Base-by-base conservation (phyloP, 2,113 vertebrate species). In the Cebidichthys violaceus region DNA sequence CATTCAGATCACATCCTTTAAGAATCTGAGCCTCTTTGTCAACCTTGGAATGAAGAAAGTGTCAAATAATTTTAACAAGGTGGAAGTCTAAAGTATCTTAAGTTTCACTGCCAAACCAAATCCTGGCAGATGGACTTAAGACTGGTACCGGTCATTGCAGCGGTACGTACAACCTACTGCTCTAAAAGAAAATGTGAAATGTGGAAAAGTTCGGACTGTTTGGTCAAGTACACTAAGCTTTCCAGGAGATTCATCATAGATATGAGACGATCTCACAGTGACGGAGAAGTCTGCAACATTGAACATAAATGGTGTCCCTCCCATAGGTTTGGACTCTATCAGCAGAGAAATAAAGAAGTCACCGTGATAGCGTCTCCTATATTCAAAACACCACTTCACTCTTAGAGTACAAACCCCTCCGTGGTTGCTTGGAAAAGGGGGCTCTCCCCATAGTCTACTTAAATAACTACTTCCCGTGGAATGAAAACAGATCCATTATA, bases 401-500 rank as follows among this genome's bases (percentile, higher is more conserved):
- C 83, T 84, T 65, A 74, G 87, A 86, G 83, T 78, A 88, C 82
- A 87, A 82, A 88, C 65, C 75, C 33, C 77, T 88, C 65, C 61
- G 66, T 87, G 84, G 79, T 79, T 89, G 89, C 92, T 94, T 91
- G 68, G 75, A 89, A 61, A 90, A 79, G 60, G 75, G 64, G 80
- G 54, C 82, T 91, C 79, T 87, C 82, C 83, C 86, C 65, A 82
- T 86, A 83, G 88, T 88, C 88, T 90, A 87, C 84, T 93, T 92
- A 92, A 92, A 93, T 89, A 93, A 92, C 86, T 85, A 89, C 90
- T 92, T 93, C 84, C 88, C 84, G 50, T 84, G 90, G 83, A 95
- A 93, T 92, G 90, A 91, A 94, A 94, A 89, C 66, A 92, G 84
- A 92, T 93, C 88, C 79, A 88, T 82, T 83, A 83, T 79, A 88